Evolutionary conservation across 1,140 invertebrate species (phyloP), one percentile per base, ranked within the genome.

Genomic region (Drosophila watanabei): DNA sequence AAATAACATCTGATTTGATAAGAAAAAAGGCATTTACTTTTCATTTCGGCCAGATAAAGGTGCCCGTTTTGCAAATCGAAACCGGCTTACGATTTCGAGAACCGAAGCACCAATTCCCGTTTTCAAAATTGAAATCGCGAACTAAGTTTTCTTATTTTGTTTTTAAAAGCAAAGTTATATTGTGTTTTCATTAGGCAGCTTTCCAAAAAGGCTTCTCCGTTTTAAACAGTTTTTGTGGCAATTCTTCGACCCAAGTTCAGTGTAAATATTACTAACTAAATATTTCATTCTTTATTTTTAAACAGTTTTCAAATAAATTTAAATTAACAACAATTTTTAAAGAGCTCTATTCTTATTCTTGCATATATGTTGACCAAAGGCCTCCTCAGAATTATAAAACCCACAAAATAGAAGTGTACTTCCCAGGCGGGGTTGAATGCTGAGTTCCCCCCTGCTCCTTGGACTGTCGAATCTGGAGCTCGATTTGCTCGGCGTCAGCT

Each of bases 401-500:
- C 11, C 30, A 4, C 0, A 5, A 2, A 7, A 10, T 4, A 73
- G 46, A 57, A 43, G 70, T 28, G 8, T 41, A 43, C 24, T 46
- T 54, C 63, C 5, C 2, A 6, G 41, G n/a, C 33, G 43, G 76
- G 56, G 56, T 54, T 56, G 60, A n/a, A 46, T 71, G 28, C 54
- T 45, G 51, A 35, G 11, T 8, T 14, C 9, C 14, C 52, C 52
- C 39, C 24, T n/a, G 20, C 54, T 24, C 20, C 35, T 37, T n/a
- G 28, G 54, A n/a, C 37, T 75, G 48, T 46, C 58, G 70, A 72
- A 59, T 52, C 49, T 71, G 64, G 33, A 33, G 49, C 58, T 46
- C 69, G 69, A 73, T 80, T 80, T 73, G 68, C 45, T 79, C 28
- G 84, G 88, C 91, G 91, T 79, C 91, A 92, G 91, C 91, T 92